Evolutionary conservation across 2,113 vertebrate genomes (phyloP).

Genomic region (Rhombomys opimus): DNA sequence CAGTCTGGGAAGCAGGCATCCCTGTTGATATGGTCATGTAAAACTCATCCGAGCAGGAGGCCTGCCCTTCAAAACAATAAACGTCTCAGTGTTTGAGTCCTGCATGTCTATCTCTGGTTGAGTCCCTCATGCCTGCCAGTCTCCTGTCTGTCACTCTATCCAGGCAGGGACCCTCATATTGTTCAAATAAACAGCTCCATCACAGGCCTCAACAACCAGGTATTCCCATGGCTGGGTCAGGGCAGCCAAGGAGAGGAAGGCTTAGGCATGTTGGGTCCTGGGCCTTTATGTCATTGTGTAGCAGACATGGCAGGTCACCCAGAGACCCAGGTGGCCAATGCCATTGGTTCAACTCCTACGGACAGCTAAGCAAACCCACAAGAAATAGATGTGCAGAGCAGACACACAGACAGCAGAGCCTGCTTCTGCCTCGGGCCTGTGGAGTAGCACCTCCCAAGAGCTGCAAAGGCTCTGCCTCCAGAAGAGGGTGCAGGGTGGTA

Average conservation of each 20-base stretch:
- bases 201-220: not conserved
- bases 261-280: not conserved
- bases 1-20: not conserved
- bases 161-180: not conserved
- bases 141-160: not conserved
- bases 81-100: not conserved
- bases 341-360: not conserved
- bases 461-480: not conserved
- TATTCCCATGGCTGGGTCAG: not conserved
- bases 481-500: not conserved
- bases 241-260: not conserved
- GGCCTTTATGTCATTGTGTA: not conserved
- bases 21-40: not conserved
- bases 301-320: not conserved
- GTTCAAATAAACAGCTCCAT: not conserved
- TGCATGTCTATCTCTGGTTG: too few species aligned
- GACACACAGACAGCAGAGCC: not conserved
- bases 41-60: not conserved
- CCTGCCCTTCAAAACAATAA: conserved; percentile 58
- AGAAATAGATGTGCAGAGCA: not conserved
- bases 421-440: not conserved
- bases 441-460: rapidly evolving
- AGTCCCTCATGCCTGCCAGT: not conserved
- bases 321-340: not conserved
- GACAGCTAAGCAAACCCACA: not conserved